These are phyloP conservation scores for Ptilorrhoa leucosticta DNA, from an alignment of 2,113 vertebrate species.

Conservation along the genomic window DNA sequence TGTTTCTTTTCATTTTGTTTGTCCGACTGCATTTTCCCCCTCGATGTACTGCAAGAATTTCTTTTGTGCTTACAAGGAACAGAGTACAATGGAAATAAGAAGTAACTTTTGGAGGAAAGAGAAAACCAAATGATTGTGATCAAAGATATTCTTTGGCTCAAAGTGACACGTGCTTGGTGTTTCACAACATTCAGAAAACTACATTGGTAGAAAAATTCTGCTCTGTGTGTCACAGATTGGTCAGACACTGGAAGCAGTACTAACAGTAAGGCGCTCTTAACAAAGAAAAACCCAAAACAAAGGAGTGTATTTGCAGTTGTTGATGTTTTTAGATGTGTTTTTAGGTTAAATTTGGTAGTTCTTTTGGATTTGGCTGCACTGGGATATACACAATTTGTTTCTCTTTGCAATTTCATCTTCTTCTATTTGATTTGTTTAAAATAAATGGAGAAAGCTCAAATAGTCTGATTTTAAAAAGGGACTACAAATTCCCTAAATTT, in stretches of 20 bases:
- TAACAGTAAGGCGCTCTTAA: neutral
- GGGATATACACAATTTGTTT: neutral
- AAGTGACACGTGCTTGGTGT: neutral
- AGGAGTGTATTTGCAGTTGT: neutral
- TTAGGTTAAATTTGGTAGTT: neutral
- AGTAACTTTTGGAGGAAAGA: neutral
- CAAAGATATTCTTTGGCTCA: neutral
- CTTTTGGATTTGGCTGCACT: neutral
- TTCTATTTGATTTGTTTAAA: neutral
- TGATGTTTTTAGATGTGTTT: neutral
- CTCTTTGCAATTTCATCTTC: neutral
- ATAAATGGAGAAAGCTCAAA: neutral
- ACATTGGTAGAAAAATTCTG: neutral
- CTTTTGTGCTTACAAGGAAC: neutral
- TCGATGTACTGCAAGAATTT: neutral
- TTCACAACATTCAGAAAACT: neutral
- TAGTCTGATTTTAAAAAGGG: neutral
- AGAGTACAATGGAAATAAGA: neutral
- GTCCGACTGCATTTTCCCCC: neutral
- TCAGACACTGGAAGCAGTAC: neutral
- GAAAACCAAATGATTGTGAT: conserved; percentile 12
- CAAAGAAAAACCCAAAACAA: neutral
- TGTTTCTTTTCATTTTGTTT: neutral
- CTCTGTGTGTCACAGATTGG: neutral
- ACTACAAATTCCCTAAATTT: neutral